Percentiles rank a stretch among this genome's conserved stretches.
phyloP scores from a whole-genome alignment of 2,888 invertebrate genomes.

The Eulithis prunata region DNA sequence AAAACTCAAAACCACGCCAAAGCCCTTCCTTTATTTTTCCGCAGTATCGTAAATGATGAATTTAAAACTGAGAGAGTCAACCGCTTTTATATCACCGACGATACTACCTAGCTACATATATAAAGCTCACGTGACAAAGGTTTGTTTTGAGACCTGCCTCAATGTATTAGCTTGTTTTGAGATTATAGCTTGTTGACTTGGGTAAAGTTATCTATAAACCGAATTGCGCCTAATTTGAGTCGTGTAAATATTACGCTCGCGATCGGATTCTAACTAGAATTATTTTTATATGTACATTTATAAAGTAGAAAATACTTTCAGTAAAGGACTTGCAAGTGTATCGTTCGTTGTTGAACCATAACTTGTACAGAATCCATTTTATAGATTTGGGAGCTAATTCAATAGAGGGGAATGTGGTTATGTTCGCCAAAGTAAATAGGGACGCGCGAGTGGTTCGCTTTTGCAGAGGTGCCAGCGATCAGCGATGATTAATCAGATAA shows the following conservation, averaged over 20 bases:
- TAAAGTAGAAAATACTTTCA: too few relatives aligned
- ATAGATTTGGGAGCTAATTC: neutral
- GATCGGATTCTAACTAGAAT: too few relatives aligned
- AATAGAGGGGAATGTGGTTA: conserved; percentile 2
- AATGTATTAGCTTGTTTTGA: neutral
- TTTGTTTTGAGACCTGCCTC: conserved; percentile 4
- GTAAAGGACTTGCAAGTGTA: too few relatives aligned
- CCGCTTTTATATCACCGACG: neutral
- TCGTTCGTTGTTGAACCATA: neutral
- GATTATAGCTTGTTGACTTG: conserved; percentile 8
- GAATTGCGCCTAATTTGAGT: conserved; percentile 1
- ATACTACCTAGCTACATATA: neutral
- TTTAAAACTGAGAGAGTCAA: neutral
- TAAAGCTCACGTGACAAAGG: conserved; percentile 2
- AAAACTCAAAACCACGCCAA: neutral
- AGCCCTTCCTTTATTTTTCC: neutral
- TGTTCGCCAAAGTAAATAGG: conserved; percentile 15
- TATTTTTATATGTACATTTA: too few relatives aligned
- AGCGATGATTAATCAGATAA: conserved; percentile 39
- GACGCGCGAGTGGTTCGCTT: conserved; percentile 1
- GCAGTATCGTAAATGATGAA: neutral
- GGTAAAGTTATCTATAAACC: conserved; percentile 8
- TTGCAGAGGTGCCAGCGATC: conserved; percentile 14
- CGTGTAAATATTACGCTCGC: neutral
- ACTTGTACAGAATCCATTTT: neutral